A percentile compares a stretch with the other conserved stretches of the same genome.
These are phyloP conservation scores for Scleropages formosus DNA, from an alignment of 2,797 vertebrate genomes.

Conservation along the genomic window DNA sequence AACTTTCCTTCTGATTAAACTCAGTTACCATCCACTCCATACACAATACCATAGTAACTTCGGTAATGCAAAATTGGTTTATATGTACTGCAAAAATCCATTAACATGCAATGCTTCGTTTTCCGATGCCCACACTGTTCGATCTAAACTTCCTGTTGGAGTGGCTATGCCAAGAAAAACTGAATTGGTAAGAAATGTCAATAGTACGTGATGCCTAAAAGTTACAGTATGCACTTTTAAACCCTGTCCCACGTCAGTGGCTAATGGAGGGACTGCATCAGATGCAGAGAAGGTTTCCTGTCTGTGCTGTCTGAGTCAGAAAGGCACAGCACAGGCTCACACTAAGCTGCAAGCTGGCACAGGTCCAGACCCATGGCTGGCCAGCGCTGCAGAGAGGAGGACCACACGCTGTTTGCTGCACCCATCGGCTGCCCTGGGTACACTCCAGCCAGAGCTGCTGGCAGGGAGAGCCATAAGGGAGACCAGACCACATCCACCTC, in stretches of 20 bases:
- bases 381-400: slow-evolving; percentile 1
- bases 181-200: background rate
- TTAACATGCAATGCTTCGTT: background rate
- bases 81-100: too few relatives aligned
- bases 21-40: too few relatives aligned
- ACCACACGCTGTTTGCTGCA: background rate
- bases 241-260: background rate
- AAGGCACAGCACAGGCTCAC: background rate
- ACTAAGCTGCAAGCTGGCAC: background rate
- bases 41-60: too few relatives aligned
- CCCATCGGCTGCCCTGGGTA: background rate
- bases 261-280: slow-evolving; percentile 5
- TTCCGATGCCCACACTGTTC: background rate
- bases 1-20: too few relatives aligned
- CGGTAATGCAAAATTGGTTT: too few relatives aligned
- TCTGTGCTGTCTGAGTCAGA: background rate
- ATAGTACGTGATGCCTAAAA: background rate
- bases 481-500: background rate
- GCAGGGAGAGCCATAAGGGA: background rate
- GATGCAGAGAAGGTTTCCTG: slow-evolving; percentile 11
- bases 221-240: background rate
- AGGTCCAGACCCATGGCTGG: background rate
- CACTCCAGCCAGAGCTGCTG: background rate
- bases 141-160: background rate
- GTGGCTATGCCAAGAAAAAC: background rate